Evolutionary conservation across 2,888 invertebrate genomes (phyloP).

Genomic region (Folsomia candida): DNA sequence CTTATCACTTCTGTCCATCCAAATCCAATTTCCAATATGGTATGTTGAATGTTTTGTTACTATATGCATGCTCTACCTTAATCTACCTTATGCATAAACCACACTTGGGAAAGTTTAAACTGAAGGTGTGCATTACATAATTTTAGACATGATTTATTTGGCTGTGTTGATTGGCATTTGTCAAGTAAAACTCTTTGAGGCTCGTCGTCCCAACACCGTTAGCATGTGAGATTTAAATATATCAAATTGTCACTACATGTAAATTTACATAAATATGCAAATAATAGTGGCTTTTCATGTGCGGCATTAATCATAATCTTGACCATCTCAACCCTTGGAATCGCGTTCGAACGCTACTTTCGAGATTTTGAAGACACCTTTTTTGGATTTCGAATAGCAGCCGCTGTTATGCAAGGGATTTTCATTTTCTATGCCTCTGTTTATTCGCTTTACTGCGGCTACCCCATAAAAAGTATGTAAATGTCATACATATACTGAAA

Average conservation of each 20-base stretch:
- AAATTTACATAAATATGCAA: neutral
- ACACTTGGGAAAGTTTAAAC: neutral
- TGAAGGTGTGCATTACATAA: neutral
- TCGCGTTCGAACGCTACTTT: conserved; percentile 6
- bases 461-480: conserved; percentile 1
- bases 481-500: neutral
- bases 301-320: neutral
- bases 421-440: neutral
- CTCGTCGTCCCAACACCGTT: neutral
- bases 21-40: conserved; percentile 14
- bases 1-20: conserved; percentile 1
- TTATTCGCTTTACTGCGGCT: conserved; percentile 7
- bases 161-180: conserved; percentile 1
- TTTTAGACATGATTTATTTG: conserved; percentile 4
- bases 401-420: conserved; percentile 3
- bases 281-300: neutral
- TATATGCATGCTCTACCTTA: no score
- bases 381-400: neutral
- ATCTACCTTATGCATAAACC: no score
- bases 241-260: neutral
- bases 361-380: neutral
- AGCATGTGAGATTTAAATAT: neutral
- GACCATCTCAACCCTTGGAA: neutral
- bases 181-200: neutral
- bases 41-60: neutral